These are phyloP conservation scores for Cactoblastis cactorum DNA, from an alignment of 2,888 invertebrate genomes.

Conservation along the genomic window DNA sequence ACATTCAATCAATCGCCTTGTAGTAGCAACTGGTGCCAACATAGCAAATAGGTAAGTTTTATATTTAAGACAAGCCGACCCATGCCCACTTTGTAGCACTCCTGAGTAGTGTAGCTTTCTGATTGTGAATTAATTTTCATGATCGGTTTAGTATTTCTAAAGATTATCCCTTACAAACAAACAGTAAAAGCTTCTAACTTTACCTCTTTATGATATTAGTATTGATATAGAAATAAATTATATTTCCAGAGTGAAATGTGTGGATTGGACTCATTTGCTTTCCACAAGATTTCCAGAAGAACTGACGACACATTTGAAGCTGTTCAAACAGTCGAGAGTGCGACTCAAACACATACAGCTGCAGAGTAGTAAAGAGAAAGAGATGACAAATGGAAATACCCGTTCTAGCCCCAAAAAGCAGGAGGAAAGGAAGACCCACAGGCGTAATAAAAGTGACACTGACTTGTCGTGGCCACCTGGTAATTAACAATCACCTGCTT, in stretches of 20 bases:
- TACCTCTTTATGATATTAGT: too few species aligned
- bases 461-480: constrained; percentile 83
- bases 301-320: constrained; percentile 91
- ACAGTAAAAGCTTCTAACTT: too few species aligned
- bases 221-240: too few species aligned
- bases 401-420: constrained; percentile 62
- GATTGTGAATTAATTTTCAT: too few species aligned
- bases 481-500: constrained; percentile 28
- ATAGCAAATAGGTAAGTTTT: constrained; percentile 82
- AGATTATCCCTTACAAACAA: too few species aligned
- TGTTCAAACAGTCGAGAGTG: constrained; percentile 89
- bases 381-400: constrained; percentile 57
- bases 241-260: constrained; percentile 82
- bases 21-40: constrained; percentile 81
- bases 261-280: constrained; percentile 94
- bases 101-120: too few species aligned
- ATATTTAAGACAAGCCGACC: background rate
- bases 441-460: constrained; percentile 86
- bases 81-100: too few species aligned
- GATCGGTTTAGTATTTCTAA: too few species aligned
- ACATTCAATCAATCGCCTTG: constrained; percentile 83
- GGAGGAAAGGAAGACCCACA: constrained; percentile 78
- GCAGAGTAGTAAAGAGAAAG: constrained; percentile 67
- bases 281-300: constrained; percentile 94
- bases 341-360: constrained; percentile 66